Conservation (phyloP, 2,113 vertebrate genomes). For the Fulmarus glacialis region DNA sequence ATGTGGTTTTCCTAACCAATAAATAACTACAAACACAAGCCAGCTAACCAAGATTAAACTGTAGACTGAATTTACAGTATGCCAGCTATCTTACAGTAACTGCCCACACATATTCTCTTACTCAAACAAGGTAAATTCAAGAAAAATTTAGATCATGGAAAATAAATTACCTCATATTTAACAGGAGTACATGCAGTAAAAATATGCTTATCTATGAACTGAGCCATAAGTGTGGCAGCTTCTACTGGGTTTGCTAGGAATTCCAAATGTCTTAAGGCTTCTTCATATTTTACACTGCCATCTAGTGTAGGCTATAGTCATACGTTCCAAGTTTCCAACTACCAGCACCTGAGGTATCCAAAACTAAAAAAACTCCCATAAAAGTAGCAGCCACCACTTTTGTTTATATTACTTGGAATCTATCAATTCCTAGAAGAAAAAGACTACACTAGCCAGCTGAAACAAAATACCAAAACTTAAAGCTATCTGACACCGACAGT, state of each 20-base stretch:
- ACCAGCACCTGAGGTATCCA: not conserved
- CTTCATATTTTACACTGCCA: slow-evolving; percentile 70
- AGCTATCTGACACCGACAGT: not conserved
- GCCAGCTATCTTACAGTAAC: not conserved
- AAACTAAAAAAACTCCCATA: not conserved
- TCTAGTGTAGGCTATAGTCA: slow-evolving; percentile 61
- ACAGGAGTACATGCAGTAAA: not conserved
- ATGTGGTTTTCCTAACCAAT: not conserved
- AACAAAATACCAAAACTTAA: not conserved
- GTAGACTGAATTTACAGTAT: not conserved
- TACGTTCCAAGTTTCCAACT: not conserved
- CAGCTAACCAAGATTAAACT: not conserved
- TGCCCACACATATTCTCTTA: not conserved
- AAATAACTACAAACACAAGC: not conserved
- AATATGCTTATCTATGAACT: not conserved
- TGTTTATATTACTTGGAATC: not conserved
- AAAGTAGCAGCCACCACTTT: not conserved
- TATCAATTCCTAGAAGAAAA: not conserved
- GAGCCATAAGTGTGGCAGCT: not conserved
- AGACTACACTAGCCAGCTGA: not conserved
- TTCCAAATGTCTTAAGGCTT: not conserved
- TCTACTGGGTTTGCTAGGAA: not conserved
- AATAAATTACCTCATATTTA: not conserved
- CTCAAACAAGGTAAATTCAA: not conserved
- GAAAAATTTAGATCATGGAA: not conserved